Evolutionary conservation across 2,113 vertebrate species (phyloP), one percentile per base, ranked within the genome.

Genomic region (Okapia johnstoni): DNA sequence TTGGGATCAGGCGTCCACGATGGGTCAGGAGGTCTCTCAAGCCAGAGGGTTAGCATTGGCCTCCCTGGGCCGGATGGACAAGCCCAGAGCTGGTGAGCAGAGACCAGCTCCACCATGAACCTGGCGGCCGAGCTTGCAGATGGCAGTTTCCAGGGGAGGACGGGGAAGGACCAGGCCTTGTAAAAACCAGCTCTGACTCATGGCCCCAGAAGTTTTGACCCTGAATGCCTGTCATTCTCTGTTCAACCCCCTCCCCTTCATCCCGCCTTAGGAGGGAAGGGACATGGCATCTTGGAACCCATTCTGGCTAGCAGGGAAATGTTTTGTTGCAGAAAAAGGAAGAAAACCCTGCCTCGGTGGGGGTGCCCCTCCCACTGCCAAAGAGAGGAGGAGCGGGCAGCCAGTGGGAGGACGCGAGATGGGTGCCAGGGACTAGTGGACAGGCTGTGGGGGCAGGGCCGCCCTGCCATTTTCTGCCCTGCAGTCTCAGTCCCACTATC

Each of bases 111-210:
- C 25, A 15, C 54, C 19, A 10, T 3, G 4, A 81, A 48, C 23
- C 43, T 0, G 55, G 43, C 0, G 0, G 11, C 33, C 9, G 4
- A 8, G 40, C 36, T 66, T 43, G 8, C 12, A 0, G 11, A 43
- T 36, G 16, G 84, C 23, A 23, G 21, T 33, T 36, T 23, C 43
- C 36, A 46, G 30, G 36, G n/a, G 33, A 85, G 25, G 46, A 1
- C 1, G 0, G 57, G 28, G 60, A 89, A 84, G 4, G 55, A 9
- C 16, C 80, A 55, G 33, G n/a, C 21, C 14, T 30, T 54, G 6
- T 30, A 11, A 57, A 83, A 60, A 55, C 40, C 23, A 54, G 0
- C 19, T 10, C 33, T 57, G 21, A 60, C 61, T 50, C 50, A 36
- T 2, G 14, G 36, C 9, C 58, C 26, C 25, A 15, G 23, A 55